Conservation (phyloP, 2,888 invertebrate species). For the Nomada goodeniana region DNA sequence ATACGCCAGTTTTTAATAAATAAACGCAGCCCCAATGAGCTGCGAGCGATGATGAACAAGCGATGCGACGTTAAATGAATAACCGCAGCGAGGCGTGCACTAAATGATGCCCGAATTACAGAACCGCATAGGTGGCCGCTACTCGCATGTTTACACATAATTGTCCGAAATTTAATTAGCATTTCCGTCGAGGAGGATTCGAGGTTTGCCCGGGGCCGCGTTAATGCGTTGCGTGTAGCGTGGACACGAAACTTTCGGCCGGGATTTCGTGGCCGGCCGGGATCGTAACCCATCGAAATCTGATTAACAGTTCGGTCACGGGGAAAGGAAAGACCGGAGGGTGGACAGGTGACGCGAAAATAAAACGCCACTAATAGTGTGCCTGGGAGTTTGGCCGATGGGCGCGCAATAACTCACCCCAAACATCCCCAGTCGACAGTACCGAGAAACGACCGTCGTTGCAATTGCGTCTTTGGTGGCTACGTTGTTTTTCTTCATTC, state of each 20-base stretch:
- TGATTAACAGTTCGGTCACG: slow-evolving; percentile 40
- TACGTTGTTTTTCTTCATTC: background rate
- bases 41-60: slow-evolving; percentile 9
- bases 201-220: slow-evolving; percentile 5
- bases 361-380: slow-evolving; percentile 71
- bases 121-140: slow-evolving; percentile 35
- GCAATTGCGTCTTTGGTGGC: background rate
- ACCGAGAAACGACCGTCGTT: slow-evolving; percentile 12
- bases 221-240: slow-evolving; percentile 40
- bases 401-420: slow-evolving; percentile 16
- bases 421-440: slow-evolving; percentile 1
- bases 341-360: slow-evolving; percentile 52
- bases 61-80: slow-evolving; percentile 16
- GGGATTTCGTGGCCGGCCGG: slow-evolving; percentile 19
- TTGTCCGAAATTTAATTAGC: slow-evolving; percentile 65
- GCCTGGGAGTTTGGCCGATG: slow-evolving; percentile 34
- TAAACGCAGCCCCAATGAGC: slow-evolving; percentile 3
- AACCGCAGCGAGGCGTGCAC: slow-evolving; percentile 17
- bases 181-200: slow-evolving; percentile 45
- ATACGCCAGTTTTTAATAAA: slow-evolving; percentile 22
- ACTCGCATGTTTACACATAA: slow-evolving; percentile 46
- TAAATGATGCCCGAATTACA: slow-evolving; percentile 49
- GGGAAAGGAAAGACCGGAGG: background rate
- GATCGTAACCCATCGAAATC: slow-evolving; percentile 40
- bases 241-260: slow-evolving; percentile 37